phyloP scores from a whole-genome alignment of 2,888 invertebrate species.

The Trachelus troglodyta region DNA sequence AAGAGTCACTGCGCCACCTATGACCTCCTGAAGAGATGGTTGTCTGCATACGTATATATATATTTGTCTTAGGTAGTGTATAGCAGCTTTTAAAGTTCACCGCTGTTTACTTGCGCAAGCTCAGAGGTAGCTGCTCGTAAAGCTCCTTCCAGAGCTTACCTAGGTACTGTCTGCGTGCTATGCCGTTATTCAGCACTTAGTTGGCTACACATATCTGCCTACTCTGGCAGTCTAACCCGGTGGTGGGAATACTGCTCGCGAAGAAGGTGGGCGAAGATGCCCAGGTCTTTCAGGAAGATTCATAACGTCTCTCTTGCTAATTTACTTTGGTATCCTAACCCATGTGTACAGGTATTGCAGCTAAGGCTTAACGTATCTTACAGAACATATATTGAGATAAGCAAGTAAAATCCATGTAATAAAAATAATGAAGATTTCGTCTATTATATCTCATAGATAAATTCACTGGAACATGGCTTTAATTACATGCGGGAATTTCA shows the following conservation, averaged over 20 bases:
- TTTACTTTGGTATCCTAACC: neutral
- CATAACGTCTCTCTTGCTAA: neutral
- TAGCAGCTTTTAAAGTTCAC: neutral
- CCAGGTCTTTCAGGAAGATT: neutral
- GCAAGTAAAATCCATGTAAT: neutral
- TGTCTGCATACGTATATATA: neutral
- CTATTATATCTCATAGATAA: neutral
- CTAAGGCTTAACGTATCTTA: neutral
- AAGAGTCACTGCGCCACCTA: neutral
- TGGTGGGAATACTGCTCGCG: neutral
- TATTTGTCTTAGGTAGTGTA: neutral
- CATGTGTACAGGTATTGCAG: neutral
- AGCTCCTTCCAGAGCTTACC: constrained; percentile 6
- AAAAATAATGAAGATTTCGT: neutral
- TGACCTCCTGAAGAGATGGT: neutral
- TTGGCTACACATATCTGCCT: neutral
- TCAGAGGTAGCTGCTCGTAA: constrained; percentile 1
- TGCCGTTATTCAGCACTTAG: constrained; percentile 4
- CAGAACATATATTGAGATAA: neutral
- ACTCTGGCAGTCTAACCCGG: neutral
- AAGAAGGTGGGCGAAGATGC: neutral
- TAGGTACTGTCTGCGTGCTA: neutral
- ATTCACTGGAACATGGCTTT: neutral
- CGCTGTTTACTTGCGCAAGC: constrained; percentile 3
- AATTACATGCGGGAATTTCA: neutral